These are phyloP conservation scores for Lemur catta DNA, from an alignment of 2,797 vertebrate species.

Conservation along the genomic window DNA sequence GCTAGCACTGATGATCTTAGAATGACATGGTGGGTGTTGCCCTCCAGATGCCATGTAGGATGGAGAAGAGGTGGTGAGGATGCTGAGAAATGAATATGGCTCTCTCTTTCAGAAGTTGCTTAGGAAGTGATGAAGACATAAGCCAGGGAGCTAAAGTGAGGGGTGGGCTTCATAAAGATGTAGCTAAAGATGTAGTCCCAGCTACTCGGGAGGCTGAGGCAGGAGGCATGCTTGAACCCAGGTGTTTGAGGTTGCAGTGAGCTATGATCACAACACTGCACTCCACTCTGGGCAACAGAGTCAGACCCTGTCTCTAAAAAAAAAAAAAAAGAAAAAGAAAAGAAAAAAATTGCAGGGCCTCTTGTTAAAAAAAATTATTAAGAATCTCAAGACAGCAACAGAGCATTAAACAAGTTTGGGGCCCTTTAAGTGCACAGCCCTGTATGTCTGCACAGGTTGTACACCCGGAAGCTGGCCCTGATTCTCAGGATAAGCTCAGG, in stretches of 20 bases:
- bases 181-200: neutral
- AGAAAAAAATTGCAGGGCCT: neutral
- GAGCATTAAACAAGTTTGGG: neutral
- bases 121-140: neutral
- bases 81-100: neutral
- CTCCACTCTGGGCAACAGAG: neutral
- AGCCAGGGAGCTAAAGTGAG: neutral
- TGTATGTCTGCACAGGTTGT: neutral
- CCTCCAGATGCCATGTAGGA: fast-evolving
- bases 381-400: neutral
- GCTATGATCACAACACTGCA: no score
- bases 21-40: neutral
- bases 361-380: neutral
- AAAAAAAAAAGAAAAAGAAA: neutral
- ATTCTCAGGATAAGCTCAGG: neutral
- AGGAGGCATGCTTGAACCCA: neutral
- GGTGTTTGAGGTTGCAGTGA: no score
- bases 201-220: neutral
- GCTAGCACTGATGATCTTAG: neutral
- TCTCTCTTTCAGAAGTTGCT: neutral
- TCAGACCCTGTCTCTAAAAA: neutral
- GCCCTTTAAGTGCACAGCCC: neutral
- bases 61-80: neutral
- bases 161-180: neutral
- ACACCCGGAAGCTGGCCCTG: neutral